A percentile compares a stretch with the other conserved stretches of the same genome.
Conservation (phyloP, 2,113 vertebrate genomes). For the Salvelinus namaycush region DNA sequence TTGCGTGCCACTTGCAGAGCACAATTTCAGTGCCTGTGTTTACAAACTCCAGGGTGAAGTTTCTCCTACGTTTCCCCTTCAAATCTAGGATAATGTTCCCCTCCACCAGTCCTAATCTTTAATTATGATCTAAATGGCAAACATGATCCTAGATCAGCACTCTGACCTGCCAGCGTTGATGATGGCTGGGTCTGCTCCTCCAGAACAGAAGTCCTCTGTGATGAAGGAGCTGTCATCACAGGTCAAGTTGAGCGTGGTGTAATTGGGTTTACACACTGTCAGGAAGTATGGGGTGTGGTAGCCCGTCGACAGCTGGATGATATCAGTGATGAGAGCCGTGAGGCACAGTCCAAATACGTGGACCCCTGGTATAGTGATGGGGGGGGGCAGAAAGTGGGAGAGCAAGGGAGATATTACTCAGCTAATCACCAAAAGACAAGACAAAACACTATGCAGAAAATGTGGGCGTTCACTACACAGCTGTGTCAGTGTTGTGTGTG, state of each 20-base stretch:
- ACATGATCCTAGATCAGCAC: no score
- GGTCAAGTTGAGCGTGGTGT: conserved; percentile 90
- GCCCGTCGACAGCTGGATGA: conserved; percentile 95
- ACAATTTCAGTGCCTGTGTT: no score
- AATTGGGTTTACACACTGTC: conserved; percentile 96
- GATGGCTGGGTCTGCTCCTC: conserved; percentile 85
- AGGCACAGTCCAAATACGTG: conserved; percentile 95
- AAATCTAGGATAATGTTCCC: no score
- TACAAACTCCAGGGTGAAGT: no score
- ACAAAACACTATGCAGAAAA: no score
- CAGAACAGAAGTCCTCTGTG: conserved; percentile 96
- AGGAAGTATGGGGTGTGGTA: conserved; percentile 95
- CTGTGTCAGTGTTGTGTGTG: neutral
- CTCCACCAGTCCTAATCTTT: conserved; percentile 26
- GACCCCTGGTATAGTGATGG: conserved; percentile 75
- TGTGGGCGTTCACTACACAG: no score
- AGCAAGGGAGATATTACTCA: neutral
- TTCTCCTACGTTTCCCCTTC: no score
- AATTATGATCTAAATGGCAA: no score
- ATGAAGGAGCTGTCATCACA: conserved; percentile 93
- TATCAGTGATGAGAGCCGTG: conserved; percentile 94
- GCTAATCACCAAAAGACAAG: no score
- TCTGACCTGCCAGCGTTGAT: conserved; percentile 91
- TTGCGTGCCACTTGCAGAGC: no score
- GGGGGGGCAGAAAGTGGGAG: neutral